Conservation (phyloP, 2,113 vertebrate genomes). For the Lanius ludovicianus region DNA sequence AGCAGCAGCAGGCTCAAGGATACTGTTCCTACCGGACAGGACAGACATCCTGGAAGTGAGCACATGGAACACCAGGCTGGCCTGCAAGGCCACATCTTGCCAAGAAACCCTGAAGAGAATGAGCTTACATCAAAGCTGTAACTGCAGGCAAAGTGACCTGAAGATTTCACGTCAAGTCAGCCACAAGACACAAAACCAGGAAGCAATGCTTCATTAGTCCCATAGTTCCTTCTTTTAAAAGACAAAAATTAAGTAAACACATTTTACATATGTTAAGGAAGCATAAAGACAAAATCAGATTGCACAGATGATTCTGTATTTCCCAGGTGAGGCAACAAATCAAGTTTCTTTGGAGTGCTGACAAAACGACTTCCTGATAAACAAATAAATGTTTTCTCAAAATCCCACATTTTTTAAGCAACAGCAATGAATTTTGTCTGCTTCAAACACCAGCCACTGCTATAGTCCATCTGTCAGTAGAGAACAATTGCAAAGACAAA, state of each 20-base stretch:
- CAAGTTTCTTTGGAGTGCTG: neutral
- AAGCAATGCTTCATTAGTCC: neutral
- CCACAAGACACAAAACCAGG: neutral
- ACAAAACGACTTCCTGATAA: neutral
- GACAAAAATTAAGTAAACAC: neutral
- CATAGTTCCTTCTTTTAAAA: neutral
- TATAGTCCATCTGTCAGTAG: neutral
- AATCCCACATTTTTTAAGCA: neutral
- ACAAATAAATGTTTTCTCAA: neutral
- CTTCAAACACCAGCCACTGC: neutral
- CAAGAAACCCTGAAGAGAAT: neutral
- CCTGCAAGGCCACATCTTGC: neutral
- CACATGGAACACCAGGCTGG: neutral
- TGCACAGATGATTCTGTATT: neutral
- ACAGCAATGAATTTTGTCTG: neutral
- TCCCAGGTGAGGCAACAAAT: neutral
- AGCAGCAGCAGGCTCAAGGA: neutral
- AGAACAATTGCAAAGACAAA: slow-evolving; percentile 3
- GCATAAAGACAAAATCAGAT: neutral
- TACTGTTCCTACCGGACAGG: neutral
- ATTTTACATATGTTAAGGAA: neutral
- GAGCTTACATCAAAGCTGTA: neutral
- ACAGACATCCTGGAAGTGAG: neutral
- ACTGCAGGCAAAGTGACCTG: neutral
- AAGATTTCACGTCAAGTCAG: neutral